A percentile compares a stretch with the other conserved stretches of the same genome.
phyloP scores from a whole-genome alignment of 2,797 vertebrate genomes.

The Macrochelys suwanniensis region DNA sequence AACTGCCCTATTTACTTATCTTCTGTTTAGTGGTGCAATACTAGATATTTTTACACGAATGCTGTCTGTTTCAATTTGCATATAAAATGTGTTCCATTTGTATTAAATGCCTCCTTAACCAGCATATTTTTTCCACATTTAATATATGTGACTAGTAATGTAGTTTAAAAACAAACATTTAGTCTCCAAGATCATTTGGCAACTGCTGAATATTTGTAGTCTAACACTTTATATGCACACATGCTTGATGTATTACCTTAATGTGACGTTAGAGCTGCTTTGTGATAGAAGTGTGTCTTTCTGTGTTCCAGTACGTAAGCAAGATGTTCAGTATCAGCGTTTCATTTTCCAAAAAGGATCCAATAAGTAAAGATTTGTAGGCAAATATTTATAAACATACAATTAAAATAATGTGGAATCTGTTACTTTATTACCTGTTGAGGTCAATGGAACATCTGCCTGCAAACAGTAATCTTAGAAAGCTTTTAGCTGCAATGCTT shows the following conservation, averaged over 20 bases:
- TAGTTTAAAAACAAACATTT: accelerated
- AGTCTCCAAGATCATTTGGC: neutral
- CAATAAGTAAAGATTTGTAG: slow-evolving; percentile 32
- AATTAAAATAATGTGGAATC: slow-evolving; percentile 57
- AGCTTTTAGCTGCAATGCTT: slow-evolving; percentile 38
- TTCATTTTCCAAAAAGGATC: neutral
- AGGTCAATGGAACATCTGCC: slow-evolving; percentile 57
- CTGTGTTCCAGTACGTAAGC: neutral
- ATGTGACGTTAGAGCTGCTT: neutral
- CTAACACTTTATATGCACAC: neutral
- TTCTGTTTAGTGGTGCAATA: slow-evolving; percentile 36
- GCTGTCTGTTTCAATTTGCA: neutral
- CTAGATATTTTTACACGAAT: neutral
- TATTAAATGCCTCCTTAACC: neutral
- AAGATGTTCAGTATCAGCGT: neutral
- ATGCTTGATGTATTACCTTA: neutral
- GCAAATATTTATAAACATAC: slow-evolving; percentile 56
- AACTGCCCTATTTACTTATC: neutral
- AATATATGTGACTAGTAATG: neutral
- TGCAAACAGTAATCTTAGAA: slow-evolving; percentile 11
- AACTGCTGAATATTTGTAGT: neutral
- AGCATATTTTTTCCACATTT: accelerated
- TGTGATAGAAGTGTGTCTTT: neutral
- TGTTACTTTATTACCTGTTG: slow-evolving; percentile 51
- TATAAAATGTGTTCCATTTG: slow-evolving; percentile 33